Conservation (phyloP, 2,888 invertebrate species). For the Drosophila gaucha region DNA sequence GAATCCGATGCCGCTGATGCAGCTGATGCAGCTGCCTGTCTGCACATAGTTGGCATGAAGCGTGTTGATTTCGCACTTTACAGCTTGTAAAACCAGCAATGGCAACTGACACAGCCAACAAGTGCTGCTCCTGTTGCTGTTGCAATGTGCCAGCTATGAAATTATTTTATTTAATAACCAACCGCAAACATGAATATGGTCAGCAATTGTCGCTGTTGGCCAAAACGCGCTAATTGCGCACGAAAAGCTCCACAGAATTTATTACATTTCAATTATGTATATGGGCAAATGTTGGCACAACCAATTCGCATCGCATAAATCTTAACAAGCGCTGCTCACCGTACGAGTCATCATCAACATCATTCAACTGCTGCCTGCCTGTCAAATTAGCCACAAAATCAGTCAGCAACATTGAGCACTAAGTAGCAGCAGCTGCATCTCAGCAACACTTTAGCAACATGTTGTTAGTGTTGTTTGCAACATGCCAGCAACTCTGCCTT, state of each 20-base stretch:
- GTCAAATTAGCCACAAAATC: slow-evolving; percentile 73
- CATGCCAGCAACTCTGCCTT: slow-evolving; percentile 31
- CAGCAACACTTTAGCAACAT: slow-evolving; percentile 38
- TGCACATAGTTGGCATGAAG: slow-evolving; percentile 75
- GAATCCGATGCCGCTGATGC: slow-evolving; percentile 21
- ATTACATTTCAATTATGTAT: slow-evolving; percentile 81
- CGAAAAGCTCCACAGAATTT: slow-evolving; percentile 69
- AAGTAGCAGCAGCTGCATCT: slow-evolving; percentile 19
- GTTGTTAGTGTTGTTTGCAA: slow-evolving; percentile 44
- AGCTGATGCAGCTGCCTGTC: slow-evolving; percentile 35
- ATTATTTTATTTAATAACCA: slow-evolving; percentile 81
- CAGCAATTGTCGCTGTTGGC: slow-evolving; percentile 69
- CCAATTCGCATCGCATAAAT: slow-evolving; percentile 79
- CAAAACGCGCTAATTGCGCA: slow-evolving; percentile 66
- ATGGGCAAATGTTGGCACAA: slow-evolving; percentile 74
- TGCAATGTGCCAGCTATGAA: slow-evolving; percentile 63
- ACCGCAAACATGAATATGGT: slow-evolving; percentile 62
- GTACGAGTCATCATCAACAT: slow-evolving; percentile 37
- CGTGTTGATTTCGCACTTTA: slow-evolving; percentile 82
- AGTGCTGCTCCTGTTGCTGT: slow-evolving; percentile 10
- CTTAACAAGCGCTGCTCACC: slow-evolving; percentile 34
- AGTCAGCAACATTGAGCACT: slow-evolving; percentile 46
- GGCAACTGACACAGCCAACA: slow-evolving; percentile 50
- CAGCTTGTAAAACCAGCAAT: slow-evolving; percentile 74
- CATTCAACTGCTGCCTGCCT: slow-evolving; percentile 45